Conservation (phyloP, 2,797 vertebrate genomes). For the Hipposideros larvatus region DNA sequence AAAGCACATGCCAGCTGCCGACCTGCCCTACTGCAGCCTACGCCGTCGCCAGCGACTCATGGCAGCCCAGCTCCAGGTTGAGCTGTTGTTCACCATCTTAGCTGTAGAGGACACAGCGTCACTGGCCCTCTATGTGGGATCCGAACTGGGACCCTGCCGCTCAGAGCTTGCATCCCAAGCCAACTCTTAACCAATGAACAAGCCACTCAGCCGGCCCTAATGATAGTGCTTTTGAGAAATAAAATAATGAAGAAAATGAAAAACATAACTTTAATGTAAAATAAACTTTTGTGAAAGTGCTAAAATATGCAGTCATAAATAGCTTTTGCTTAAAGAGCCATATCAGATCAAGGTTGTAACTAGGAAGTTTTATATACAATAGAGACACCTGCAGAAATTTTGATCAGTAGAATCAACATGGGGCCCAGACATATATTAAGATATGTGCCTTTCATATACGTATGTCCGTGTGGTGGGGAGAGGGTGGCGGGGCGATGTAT, state of each 20-base stretch:
- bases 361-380: neutral
- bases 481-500: accelerated
- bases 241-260: constrained; percentile 24
- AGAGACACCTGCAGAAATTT: neutral
- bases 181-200: too few species aligned
- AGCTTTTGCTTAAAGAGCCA: neutral
- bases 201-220: neutral
- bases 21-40: too few species aligned
- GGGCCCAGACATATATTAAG: neutral
- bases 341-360: neutral
- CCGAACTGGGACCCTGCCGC: too few species aligned
- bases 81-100: too few species aligned
- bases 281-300: neutral
- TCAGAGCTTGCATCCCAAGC: too few species aligned
- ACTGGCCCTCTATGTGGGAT: too few species aligned
- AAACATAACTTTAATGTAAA: neutral
- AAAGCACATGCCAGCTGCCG: too few species aligned
- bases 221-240: constrained; percentile 17
- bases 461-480: neutral
- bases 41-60: too few species aligned
- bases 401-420: neutral
- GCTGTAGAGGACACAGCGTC: too few species aligned
- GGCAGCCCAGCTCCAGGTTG: too few species aligned
- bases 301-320: constrained; percentile 4
- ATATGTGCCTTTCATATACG: neutral